These are phyloP conservation scores for Emesis castigata DNA, from an alignment of 2,888 invertebrate genomes.

Conservation along the genomic window DNA sequence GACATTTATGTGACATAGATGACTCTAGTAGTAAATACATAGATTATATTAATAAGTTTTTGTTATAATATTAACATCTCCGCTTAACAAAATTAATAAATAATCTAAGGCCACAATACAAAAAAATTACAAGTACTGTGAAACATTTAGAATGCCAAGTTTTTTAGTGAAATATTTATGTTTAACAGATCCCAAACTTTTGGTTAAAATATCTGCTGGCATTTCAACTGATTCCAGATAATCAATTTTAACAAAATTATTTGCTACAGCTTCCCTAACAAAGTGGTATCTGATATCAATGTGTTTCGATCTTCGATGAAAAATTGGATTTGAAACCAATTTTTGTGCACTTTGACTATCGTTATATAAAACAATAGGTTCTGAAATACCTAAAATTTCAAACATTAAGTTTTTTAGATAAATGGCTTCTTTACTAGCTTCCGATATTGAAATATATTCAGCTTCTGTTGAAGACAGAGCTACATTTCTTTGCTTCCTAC, in stretches of 20 bases:
- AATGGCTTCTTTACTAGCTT: conserved; percentile 40
- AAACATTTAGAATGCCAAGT: conserved; percentile 1
- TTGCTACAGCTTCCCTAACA: neutral
- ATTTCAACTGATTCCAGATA: conserved; percentile 21
- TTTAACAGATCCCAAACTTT: conserved; percentile 20
- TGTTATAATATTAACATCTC: neutral
- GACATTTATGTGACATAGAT: too few relatives aligned
- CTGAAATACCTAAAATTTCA: neutral
- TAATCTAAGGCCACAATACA: neutral
- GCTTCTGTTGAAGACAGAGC: conserved; percentile 25
- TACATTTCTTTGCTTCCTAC: conserved; percentile 60
- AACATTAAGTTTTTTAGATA: conserved; percentile 45
- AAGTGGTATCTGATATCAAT: neutral
- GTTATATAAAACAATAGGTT: neutral
- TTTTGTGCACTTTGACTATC: neutral
- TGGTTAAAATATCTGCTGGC: conserved; percentile 60
- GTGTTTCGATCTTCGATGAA: neutral
- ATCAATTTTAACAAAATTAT: neutral
- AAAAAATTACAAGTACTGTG: neutral
- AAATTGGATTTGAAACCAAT: neutral
- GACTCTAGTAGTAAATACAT: too few relatives aligned
- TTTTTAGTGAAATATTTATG: conserved; percentile 28
- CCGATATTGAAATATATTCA: conserved; percentile 38
- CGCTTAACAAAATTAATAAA: neutral
- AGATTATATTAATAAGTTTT: too few relatives aligned